Percentiles rank a stretch among this genome's conserved stretches.
These are phyloP conservation scores for Scarus forsteni DNA, from an alignment of 2,797 vertebrate species.

Conservation along the genomic window DNA sequence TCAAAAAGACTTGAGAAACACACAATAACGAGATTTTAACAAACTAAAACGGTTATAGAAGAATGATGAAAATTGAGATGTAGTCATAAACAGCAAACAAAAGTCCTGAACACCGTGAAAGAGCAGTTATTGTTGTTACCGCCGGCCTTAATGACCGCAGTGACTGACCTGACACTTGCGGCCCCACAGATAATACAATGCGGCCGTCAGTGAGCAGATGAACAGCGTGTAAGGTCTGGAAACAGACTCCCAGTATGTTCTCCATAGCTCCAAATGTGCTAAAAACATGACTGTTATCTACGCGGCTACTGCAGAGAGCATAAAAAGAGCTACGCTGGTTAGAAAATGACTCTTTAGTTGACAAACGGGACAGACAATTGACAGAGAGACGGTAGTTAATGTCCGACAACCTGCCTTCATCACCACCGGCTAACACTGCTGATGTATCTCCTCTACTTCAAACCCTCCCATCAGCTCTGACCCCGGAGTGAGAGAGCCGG, in stretches of 20 bases:
- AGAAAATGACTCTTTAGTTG: neutral
- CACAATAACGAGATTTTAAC: neutral
- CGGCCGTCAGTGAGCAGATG: slow-evolving; percentile 79
- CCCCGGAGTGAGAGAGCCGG: neutral
- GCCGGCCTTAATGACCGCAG: slow-evolving; percentile 13
- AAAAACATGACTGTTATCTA: slow-evolving; percentile 60
- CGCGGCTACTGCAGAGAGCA: neutral
- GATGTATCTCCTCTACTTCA: slow-evolving; percentile 13
- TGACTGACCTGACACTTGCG: slow-evolving; percentile 82
- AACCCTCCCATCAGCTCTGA: slow-evolving; percentile 11
- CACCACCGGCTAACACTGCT: slow-evolving; percentile 45
- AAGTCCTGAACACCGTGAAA: neutral
- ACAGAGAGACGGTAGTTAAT: slow-evolving; percentile 21
- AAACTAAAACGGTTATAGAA: neutral
- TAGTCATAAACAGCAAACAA: neutral
- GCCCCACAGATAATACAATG: slow-evolving; percentile 79
- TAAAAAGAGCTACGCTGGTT: neutral
- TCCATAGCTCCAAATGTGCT: slow-evolving; percentile 69
- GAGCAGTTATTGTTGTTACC: neutral
- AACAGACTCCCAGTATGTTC: slow-evolving; percentile 69
- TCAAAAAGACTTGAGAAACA: too few species aligned
- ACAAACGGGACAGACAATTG: slow-evolving; percentile 6
- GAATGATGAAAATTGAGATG: neutral
- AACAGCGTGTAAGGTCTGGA: slow-evolving; percentile 76
- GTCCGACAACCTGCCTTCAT: slow-evolving; percentile 75